phyloP scores from a whole-genome alignment of 2,888 invertebrate species.

The Eupithecia vulgata region DNA sequence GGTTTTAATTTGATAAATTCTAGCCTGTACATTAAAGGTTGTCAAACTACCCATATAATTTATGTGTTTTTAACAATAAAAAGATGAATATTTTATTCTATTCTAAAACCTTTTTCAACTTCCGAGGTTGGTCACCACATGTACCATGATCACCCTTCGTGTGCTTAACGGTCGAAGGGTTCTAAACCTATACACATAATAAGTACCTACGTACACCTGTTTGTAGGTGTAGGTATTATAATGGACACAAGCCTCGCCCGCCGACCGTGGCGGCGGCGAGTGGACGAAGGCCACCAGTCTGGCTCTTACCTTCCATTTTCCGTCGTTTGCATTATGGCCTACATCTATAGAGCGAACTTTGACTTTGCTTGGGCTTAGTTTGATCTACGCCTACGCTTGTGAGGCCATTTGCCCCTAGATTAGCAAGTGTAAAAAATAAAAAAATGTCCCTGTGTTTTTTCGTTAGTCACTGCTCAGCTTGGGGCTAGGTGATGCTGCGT shows the following conservation, averaged over 20 bases:
- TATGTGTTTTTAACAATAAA: too few species aligned
- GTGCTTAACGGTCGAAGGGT: slow-evolving; percentile 1
- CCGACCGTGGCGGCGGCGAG: slow-evolving; percentile 37
- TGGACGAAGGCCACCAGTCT: slow-evolving; percentile 35
- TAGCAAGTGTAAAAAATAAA: too few species aligned
- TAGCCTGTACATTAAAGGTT: too few species aligned
- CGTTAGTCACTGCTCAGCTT: too few species aligned
- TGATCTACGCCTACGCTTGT: not conserved
- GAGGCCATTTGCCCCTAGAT: too few species aligned
- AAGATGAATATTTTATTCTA: too few species aligned
- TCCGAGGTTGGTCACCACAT: not conserved
- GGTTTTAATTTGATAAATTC: too few species aligned
- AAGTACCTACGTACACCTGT: not conserved
- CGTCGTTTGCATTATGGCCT: slow-evolving; percentile 24
- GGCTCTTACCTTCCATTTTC: slow-evolving; percentile 29
- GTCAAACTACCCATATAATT: too few species aligned
- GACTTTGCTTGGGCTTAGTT: not conserved
- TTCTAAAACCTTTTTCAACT: not conserved
- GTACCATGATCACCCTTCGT: slow-evolving; percentile 1
- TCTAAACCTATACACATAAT: not conserved
- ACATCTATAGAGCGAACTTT: slow-evolving; percentile 7
- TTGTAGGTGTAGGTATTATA: not conserved
- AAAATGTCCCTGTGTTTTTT: too few species aligned
- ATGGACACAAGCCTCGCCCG: slow-evolving; percentile 12
- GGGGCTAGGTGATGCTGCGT: too few species aligned